These are phyloP conservation scores for Nannospalax galili DNA, from an alignment of 2,113 vertebrate species.

Conservation along the genomic window DNA sequence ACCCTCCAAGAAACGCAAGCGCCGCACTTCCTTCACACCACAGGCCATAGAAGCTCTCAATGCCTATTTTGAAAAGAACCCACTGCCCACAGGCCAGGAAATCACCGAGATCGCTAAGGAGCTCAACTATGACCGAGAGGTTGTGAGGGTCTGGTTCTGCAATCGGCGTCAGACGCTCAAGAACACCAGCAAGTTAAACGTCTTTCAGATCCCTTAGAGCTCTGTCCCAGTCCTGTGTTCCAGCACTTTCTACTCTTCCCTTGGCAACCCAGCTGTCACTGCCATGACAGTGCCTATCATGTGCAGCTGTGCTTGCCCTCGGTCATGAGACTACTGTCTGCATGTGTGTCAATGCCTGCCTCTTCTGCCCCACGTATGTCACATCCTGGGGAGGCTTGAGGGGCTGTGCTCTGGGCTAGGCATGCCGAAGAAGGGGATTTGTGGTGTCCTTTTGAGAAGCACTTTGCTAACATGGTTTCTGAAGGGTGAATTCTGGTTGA, in stretches of 20 bases:
- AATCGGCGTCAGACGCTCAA: constrained; percentile 98
- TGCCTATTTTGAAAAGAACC: constrained; percentile 97
- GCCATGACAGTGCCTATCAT: neutral
- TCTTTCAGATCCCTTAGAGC: constrained; percentile 93
- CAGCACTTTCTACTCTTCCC: constrained; percentile 80
- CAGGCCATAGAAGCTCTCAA: constrained; percentile 98
- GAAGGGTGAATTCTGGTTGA: constrained; percentile 50
- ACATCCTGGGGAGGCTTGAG: constrained; percentile 3
- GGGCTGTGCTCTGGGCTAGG: neutral
- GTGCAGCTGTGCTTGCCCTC: neutral
- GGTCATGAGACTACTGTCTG: constrained; percentile 6
- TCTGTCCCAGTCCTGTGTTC: neutral
- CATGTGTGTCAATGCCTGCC: constrained; percentile 46
- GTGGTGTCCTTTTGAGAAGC: constrained; percentile 64
- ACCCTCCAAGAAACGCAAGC: constrained; percentile 97
- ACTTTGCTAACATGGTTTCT: constrained; percentile 69
- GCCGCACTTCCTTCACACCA: constrained; percentile 96
- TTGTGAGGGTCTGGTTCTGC: constrained; percentile 98
- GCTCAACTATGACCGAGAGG: constrained; percentile 98
- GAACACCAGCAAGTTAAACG: constrained; percentile 97
- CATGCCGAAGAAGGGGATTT: neutral
- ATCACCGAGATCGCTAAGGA: constrained; percentile 98
- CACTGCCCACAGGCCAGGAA: constrained; percentile 95
- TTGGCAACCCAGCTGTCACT: neutral
- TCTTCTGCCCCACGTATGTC: neutral